These are phyloP conservation scores for Cataglyphis rosenhaueri DNA, from an alignment of 2,888 invertebrate genomes.

Conservation along the genomic window DNA sequence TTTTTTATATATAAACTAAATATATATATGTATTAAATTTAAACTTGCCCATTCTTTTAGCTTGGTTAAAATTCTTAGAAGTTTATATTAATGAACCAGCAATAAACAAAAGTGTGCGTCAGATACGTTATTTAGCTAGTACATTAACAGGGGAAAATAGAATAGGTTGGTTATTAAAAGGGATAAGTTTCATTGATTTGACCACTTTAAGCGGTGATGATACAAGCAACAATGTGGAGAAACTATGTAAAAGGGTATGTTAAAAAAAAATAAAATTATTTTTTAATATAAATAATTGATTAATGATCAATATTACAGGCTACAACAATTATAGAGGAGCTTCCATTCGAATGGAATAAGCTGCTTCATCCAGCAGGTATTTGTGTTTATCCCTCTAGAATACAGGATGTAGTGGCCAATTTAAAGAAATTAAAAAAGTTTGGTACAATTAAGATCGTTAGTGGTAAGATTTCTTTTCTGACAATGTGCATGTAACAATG, in stretches of 20 bases:
- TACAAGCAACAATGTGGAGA: slow-evolving; percentile 91
- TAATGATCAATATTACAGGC: slow-evolving; percentile 76
- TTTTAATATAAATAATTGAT: neutral
- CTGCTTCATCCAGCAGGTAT: slow-evolving; percentile 93
- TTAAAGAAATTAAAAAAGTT: slow-evolving; percentile 83
- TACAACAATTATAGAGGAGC: slow-evolving; percentile 78
- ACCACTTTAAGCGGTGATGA: slow-evolving; percentile 96
- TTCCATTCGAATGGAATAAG: slow-evolving; percentile 76
- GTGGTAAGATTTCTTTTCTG: slow-evolving; percentile 87
- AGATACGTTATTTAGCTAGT: slow-evolving; percentile 73
- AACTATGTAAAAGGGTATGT: slow-evolving; percentile 92
- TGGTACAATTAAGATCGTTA: slow-evolving; percentile 88
- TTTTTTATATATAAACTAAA: neutral
- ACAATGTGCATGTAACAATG: neutral
- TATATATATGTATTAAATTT: neutral
- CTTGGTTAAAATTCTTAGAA: slow-evolving; percentile 29
- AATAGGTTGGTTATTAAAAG: slow-evolving; percentile 92
- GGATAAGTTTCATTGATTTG: slow-evolving; percentile 95
- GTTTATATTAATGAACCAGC: slow-evolving; percentile 70
- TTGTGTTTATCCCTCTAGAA: slow-evolving; percentile 97
- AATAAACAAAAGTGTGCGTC: slow-evolving; percentile 72
- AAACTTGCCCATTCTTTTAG: slow-evolving; percentile 5
- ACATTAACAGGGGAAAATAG: slow-evolving; percentile 86
- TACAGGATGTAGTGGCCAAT: slow-evolving; percentile 89
- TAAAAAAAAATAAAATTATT: slow-evolving; percentile 46